Evolutionary conservation across 1,140 invertebrate species (phyloP).

Genomic region (Formica selysi): DNA sequence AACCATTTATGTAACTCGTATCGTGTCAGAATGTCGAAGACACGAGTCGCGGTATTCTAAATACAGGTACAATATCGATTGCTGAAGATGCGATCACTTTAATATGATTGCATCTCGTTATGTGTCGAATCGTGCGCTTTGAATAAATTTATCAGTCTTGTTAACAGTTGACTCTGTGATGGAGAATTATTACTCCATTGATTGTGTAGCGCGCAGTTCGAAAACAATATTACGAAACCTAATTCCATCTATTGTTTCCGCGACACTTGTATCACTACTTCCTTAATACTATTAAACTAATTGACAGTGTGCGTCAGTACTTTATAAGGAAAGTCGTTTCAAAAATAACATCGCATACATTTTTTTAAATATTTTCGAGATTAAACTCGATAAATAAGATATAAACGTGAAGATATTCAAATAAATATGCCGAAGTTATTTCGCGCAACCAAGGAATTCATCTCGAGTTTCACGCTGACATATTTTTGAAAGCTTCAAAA

Average conservation of each 20-base stretch:
- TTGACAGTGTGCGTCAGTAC: not conserved
- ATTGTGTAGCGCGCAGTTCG: constrained; percentile 42
- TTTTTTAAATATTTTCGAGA: not conserved
- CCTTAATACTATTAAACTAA: not conserved
- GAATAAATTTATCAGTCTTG: constrained; percentile 50
- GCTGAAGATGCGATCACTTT: constrained; percentile 15
- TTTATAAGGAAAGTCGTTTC: not conserved
- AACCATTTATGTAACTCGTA: not conserved
- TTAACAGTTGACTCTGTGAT: constrained; percentile 37
- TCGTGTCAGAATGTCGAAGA: not conserved
- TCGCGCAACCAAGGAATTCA: not conserved
- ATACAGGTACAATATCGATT: not conserved
- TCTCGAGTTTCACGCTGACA: not conserved
- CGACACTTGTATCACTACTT: constrained; percentile 10
- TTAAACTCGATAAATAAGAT: not conserved
- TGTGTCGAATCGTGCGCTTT: not conserved
- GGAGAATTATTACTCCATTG: constrained; percentile 38
- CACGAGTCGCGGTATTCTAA: not conserved
- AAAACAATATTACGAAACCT: constrained; percentile 39
- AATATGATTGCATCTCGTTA: not conserved
- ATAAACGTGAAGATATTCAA: not conserved
- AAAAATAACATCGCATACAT: not conserved
- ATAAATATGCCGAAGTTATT: not conserved
- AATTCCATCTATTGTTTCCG: constrained; percentile 30
- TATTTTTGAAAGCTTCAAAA: not conserved